phyloP scores from a whole-genome alignment of 2,113 vertebrate genomes.

The Lophius piscatorius region DNA sequence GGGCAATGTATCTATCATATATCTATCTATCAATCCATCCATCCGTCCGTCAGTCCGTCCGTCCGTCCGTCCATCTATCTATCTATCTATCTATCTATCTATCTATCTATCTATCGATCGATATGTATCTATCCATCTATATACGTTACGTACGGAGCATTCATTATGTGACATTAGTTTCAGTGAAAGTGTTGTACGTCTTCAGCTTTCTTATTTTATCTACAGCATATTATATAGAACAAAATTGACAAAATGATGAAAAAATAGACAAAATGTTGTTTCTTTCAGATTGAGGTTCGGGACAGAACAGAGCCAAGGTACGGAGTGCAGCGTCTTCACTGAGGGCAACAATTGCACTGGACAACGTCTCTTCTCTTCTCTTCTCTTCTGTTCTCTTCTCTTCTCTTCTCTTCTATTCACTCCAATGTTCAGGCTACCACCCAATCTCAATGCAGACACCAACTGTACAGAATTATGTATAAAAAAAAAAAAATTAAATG shows the following conservation, averaged over 20 bases:
- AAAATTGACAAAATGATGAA: too few species aligned
- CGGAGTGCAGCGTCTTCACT: constrained; percentile 75
- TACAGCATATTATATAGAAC: background rate
- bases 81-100: too few species aligned
- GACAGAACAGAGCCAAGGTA: constrained; percentile 76
- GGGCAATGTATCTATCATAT: too few species aligned
- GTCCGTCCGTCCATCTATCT: too few species aligned
- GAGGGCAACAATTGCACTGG: constrained; percentile 48
- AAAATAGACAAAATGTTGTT: constrained; percentile 4
- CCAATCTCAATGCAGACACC: constrained; percentile 66
- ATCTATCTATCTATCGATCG: too few species aligned
- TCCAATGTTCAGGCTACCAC: constrained; percentile 68
- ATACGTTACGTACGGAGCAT: too few species aligned
- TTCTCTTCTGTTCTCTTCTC: constrained; percentile 10
- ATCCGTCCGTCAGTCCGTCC: too few species aligned
- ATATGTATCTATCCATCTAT: too few species aligned
- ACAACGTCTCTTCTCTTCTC: constrained; percentile 28
- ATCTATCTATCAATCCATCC: too few species aligned
- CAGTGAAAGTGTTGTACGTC: too few species aligned
- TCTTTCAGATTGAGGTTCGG: constrained; percentile 74
- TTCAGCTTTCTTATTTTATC: too few species aligned
- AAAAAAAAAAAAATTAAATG: constrained; percentile 39
- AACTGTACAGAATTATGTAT: constrained; percentile 70
- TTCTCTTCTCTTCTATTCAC: constrained; percentile 24
- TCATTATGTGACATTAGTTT: too few species aligned